A percentile compares a stretch with the other conserved stretches of the same genome.
These are phyloP conservation scores for Pangasianodon gigas DNA, from an alignment of 2,113 vertebrate species.

Conservation along the genomic window DNA sequence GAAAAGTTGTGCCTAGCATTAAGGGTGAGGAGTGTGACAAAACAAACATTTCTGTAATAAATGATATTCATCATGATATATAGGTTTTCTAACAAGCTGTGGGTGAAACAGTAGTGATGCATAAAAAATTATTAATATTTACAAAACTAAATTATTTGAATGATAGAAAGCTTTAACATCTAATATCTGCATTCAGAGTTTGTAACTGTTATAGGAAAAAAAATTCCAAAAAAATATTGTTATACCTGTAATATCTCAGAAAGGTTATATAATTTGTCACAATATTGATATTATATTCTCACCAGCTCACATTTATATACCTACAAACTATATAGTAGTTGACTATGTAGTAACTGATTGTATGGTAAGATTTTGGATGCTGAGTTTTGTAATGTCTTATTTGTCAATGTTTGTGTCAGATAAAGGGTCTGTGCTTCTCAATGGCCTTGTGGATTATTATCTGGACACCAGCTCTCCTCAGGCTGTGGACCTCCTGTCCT, in stretches of 20 bases:
- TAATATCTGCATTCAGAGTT: not conserved
- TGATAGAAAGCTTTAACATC: not conserved
- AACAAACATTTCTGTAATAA: not conserved
- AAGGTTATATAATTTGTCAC: not conserved
- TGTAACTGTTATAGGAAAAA: not conserved
- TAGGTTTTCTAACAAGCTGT: not conserved
- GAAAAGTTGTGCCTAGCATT: too few species aligned
- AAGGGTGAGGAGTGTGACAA: not conserved
- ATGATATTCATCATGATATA: not conserved
- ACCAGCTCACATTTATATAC: not conserved
- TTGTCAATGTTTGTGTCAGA: conserved; percentile 70
- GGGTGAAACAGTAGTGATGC: not conserved
- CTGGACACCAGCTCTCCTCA: conserved; percentile 86
- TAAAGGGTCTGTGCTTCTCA: conserved; percentile 86
- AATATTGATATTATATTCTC: not conserved
- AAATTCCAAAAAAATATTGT: not conserved
- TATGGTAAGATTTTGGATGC: not conserved
- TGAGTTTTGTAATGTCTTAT: not conserved
- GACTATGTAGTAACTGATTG: not conserved
- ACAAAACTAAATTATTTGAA: not conserved
- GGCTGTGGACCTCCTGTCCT: conserved; percentile 84
- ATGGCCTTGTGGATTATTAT: conserved; percentile 89
- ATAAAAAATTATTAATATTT: not conserved
- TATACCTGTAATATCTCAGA: not conserved
- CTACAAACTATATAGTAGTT: not conserved